These are phyloP conservation scores for Channallabes apus DNA, from an alignment of 2,797 vertebrate species.

Conservation along the genomic window DNA sequence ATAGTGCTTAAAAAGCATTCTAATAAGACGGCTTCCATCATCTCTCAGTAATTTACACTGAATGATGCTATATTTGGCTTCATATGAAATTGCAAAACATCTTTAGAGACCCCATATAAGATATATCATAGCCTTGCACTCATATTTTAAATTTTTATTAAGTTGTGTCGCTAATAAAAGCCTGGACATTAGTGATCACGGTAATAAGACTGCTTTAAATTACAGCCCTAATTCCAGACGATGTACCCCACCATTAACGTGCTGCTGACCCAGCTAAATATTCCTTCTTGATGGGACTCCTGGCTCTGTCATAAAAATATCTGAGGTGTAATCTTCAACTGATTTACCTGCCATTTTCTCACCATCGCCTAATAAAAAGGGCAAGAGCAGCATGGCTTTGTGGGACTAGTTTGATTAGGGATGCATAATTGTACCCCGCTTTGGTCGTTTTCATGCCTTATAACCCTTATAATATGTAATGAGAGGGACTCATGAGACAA, in stretches of 20 bases:
- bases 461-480: slow-evolving; percentile 61
- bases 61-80: slow-evolving; percentile 47
- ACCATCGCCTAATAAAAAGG: slow-evolving; percentile 57
- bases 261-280: slow-evolving; percentile 63
- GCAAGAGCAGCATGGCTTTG: slow-evolving; percentile 49
- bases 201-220: slow-evolving; percentile 59
- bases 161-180: slow-evolving; percentile 54
- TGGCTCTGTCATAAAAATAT: slow-evolving; percentile 59
- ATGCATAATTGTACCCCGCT: slow-evolving; percentile 57
- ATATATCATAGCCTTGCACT: slow-evolving; percentile 33
- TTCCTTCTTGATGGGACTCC: slow-evolving; percentile 57
- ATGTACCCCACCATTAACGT: slow-evolving; percentile 54
- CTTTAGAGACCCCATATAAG: slow-evolving; percentile 41
- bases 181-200: slow-evolving; percentile 53
- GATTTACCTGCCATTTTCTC: slow-evolving; percentile 60
- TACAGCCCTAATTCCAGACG: slow-evolving; percentile 55
- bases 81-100: slow-evolving; percentile 37
- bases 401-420: slow-evolving; percentile 59
- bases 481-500: slow-evolving; percentile 55
- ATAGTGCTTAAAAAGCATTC: slow-evolving; percentile 53
- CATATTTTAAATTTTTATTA: slow-evolving; percentile 51
- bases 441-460: slow-evolving; percentile 61
- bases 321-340: slow-evolving; percentile 60
- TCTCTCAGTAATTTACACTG: slow-evolving; percentile 29
- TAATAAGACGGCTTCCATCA: slow-evolving; percentile 34